Conservation (phyloP, 2,888 invertebrate genomes). For the Drosophila falleni region DNA sequence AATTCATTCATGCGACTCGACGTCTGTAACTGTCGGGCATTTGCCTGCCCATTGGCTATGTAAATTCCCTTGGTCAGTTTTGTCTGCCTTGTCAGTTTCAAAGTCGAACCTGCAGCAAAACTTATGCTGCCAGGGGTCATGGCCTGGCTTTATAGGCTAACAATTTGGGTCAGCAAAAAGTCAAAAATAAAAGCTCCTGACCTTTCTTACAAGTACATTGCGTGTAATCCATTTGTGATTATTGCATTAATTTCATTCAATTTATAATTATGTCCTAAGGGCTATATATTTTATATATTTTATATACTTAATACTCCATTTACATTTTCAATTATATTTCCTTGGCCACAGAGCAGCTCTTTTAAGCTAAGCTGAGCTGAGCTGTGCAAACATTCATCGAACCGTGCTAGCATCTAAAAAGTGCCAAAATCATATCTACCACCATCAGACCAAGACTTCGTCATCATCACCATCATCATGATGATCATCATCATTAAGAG, state of each 20-base stretch:
- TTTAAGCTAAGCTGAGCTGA: slow-evolving; percentile 16
- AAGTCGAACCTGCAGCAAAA: slow-evolving; percentile 34
- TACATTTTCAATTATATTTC: background rate
- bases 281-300: background rate
- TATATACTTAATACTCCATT: background rate
- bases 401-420: slow-evolving; percentile 14
- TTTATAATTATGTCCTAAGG: background rate
- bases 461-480: slow-evolving; percentile 4
- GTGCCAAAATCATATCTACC: slow-evolving; percentile 28
- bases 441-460: slow-evolving; percentile 19
- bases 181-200: background rate
- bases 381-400: slow-evolving; percentile 16
- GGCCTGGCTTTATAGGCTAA: background rate
- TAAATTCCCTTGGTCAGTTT: slow-evolving; percentile 40
- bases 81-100: slow-evolving; percentile 38
- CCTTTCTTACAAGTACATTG: slow-evolving; percentile 7
- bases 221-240: slow-evolving; percentile 9
- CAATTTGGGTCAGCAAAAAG: slow-evolving; percentile 42
- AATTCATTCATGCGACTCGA: slow-evolving; percentile 42
- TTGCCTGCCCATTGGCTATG: slow-evolving; percentile 26
- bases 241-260: slow-evolving; percentile 20
- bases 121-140: slow-evolving; percentile 12
- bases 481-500: slow-evolving; percentile 19
- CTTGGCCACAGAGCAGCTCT: slow-evolving; percentile 4
- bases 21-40: slow-evolving; percentile 21